Base-by-base conservation (phyloP, 2,888 invertebrate genomes). In the Pegoplata infirma region DNA sequence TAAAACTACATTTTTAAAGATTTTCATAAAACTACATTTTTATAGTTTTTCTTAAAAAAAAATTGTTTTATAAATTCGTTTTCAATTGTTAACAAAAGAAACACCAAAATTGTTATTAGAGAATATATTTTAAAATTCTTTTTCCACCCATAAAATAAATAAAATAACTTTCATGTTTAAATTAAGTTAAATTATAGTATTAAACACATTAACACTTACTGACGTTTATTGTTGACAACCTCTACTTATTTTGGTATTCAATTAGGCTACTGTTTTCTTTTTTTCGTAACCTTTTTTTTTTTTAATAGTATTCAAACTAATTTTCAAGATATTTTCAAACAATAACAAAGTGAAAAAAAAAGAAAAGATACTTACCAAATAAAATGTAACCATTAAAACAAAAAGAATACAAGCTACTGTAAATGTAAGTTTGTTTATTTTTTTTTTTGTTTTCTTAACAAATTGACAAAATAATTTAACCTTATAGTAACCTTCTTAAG, bases 381-480 rank as follows among this genome's bases (percentile, higher is more conserved):
- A 10, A 63, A 36, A 47, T 19, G 17, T 66, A 66, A 72, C 56
- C 47, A 72, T 55, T 36, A 23, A 46, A 7, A 66, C 40, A 32
- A 67, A 63, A 58, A 28, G 68, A 74, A 78, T 28, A 69, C 68
- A 53, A 74, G 69, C 74, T 78, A 66, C 78, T 74, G 78, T 69
- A 53, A 59, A 74, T 59, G 59, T 74, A n/a, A 28, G 56, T 32
- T 53, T 56, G 17, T 66, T 40, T 36, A 12, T 23, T 46, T 46
- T 23, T 46, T 14, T 36, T 14, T 12, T 46, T 23, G 44, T 17
- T 7, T 17, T 58, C 44, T 21, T 44, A 77, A 77, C 81, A 81
- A 81, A 81, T 81, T 81, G 81, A 82, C 82, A 81, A 82, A 75
- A 79, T 82, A 81, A 81, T 81, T 81, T 81, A 80, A 82, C 81